Evolutionary conservation across 2,888 invertebrate species (phyloP).

Genomic region (Cheilosia grossa): DNA sequence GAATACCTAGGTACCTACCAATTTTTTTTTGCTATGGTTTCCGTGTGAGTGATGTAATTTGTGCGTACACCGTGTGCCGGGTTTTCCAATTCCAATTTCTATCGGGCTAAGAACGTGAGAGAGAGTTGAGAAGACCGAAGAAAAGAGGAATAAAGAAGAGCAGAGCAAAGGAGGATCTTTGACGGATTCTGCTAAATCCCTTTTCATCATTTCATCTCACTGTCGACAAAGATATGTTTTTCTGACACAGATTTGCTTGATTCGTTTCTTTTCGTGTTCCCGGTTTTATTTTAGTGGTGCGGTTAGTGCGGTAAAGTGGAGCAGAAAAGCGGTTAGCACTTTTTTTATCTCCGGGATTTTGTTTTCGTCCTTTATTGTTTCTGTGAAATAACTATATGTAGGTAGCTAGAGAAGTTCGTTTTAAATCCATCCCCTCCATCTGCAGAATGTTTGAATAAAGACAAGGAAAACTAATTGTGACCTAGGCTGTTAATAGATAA

Average conservation of each 20-base stretch:
- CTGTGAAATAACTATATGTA: too few relatives aligned
- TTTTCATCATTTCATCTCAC: not conserved
- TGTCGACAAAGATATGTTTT: not conserved
- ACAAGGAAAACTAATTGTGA: constrained; percentile 2
- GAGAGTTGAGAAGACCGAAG: constrained; percentile 17
- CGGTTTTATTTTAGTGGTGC: not conserved
- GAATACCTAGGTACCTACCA: too few relatives aligned
- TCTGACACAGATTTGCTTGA: constrained; percentile 9
- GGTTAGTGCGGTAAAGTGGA: constrained; percentile 13
- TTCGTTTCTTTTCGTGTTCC: constrained; percentile 1
- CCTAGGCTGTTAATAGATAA: constrained; percentile 38
- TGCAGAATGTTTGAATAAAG: not conserved
- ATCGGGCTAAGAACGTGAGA: constrained; percentile 25
- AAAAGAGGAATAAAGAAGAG: not conserved
- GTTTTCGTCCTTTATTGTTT: constrained; percentile 48
- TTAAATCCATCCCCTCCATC: not conserved
- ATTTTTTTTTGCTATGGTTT: constrained; percentile 41
- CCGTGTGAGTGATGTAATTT: constrained; percentile 72
- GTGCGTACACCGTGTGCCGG: constrained; percentile 20
- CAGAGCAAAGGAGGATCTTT: not conserved
- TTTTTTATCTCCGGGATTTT: constrained; percentile 30
- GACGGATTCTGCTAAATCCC: constrained; percentile 30
- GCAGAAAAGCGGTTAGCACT: constrained; percentile 17
- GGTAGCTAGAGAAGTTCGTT: not conserved
- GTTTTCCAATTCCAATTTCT: constrained; percentile 28